Conservation (phyloP, 2,888 invertebrate species). For the Diploptera punctata region DNA sequence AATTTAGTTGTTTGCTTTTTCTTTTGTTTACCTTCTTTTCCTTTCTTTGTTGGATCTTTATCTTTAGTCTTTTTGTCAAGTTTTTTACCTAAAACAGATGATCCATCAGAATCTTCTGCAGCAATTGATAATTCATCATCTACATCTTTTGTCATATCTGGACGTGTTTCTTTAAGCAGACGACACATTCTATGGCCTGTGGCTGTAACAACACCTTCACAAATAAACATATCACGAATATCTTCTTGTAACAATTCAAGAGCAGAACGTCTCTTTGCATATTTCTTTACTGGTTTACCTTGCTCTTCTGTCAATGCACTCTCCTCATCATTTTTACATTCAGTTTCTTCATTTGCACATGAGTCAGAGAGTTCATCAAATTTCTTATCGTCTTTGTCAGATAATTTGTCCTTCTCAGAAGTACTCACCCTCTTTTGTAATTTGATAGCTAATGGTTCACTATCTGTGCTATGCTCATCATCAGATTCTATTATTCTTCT, state of each 20-base stretch:
- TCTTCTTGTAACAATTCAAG: constrained; percentile 71
- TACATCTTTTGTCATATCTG: constrained; percentile 33
- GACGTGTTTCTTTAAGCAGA: constrained; percentile 60
- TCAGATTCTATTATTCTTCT: constrained; percentile 50
- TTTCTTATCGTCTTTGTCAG: background rate
- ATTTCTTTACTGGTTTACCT: constrained; percentile 33
- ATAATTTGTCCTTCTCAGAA: constrained; percentile 20
- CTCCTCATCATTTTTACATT: constrained; percentile 41
- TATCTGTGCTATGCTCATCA: constrained; percentile 47
- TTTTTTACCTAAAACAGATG: constrained; percentile 17
- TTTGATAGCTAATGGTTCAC: constrained; percentile 47
- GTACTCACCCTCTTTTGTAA: constrained; percentile 36
- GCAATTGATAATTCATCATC: constrained; percentile 19
- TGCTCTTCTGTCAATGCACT: constrained; percentile 31
- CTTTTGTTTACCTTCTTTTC: constrained; percentile 11
- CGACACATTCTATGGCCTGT: constrained; percentile 71
- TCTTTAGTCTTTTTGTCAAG: background rate
- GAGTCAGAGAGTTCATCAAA: too few relatives aligned
- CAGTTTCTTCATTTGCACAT: constrained; percentile 30
- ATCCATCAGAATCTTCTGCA: constrained; percentile 30
- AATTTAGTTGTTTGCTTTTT: constrained; percentile 41
- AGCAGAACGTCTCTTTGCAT: constrained; percentile 57
- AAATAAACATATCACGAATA: constrained; percentile 73
- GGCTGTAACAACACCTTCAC: constrained; percentile 66
- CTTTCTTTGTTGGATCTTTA: background rate